Base-by-base conservation (phyloP, 53 echinoderm and acorn worm genomes). In the Apostichopus leukothele region DNA sequence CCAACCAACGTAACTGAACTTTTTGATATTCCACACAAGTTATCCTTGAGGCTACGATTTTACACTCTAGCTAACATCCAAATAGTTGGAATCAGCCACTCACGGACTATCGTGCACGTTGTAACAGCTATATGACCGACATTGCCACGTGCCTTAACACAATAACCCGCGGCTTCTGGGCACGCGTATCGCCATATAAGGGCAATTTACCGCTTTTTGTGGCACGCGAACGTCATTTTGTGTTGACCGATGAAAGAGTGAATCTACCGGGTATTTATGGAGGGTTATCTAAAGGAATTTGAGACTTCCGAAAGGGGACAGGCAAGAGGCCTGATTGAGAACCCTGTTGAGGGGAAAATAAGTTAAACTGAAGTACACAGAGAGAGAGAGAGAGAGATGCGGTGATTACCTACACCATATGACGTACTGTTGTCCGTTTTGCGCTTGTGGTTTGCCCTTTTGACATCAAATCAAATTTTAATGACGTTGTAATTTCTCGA, bases 161-260 rank as follows among this genome's bases (percentile, higher is more conserved):
- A 81, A 81, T 59, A 81, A 59, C 54, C 81, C 9, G n/a, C 55
- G 81, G 54, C 57, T 57, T 81, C n/a, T 52, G 51, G 81, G 81
- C 81, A 81, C 81, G 81, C 59, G 81, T 55, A 59, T 55, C n/a
- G 16, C 81, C 81, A 55, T 81, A 81, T 81, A 81, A n/a, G 81
- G 81, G 81, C 81, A 81, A 81, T 81, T 81, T 59, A 81, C 53
- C 81, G 71, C 71, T n/a, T 71, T 68, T 71, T 13, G 20, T 71
- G 71, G 81, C 81, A 81, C 81, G 81, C 57, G 81, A 59, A 81
- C 60, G 81, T 81, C 81, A 55, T 81, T 81, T 81, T 81, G 55
- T 20, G 20, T 59, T 81, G 81, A 81, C 81, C 81, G 81, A 7
- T 81, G 81, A 81, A 21, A 55, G 55, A 81, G 55, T 19, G 55